Conservation (phyloP, 2,113 vertebrate species). For the Phaethon lepturus region DNA sequence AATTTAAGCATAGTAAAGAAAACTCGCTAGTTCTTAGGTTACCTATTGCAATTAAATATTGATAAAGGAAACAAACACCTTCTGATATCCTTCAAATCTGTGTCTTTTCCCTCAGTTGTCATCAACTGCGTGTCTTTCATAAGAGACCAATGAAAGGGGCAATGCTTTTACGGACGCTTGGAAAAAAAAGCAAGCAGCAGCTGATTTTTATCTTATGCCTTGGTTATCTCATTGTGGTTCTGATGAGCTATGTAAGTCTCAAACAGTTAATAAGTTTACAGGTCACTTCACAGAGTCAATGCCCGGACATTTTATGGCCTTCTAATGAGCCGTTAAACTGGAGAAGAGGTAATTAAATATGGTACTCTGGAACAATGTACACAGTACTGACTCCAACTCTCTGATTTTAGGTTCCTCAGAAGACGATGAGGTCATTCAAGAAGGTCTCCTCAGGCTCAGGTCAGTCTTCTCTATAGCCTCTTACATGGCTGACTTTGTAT, state of each 20-base stretch:
- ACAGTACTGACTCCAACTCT: constrained; percentile 79
- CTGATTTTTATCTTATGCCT: background rate
- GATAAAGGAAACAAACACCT: constrained; percentile 62
- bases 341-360: constrained; percentile 76
- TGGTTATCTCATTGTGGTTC: constrained; percentile 49
- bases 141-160: background rate
- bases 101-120: constrained; percentile 21
- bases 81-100: constrained; percentile 58
- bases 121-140: background rate
- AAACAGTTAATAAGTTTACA: constrained; percentile 63
- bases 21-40: constrained; percentile 53
- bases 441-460: constrained; percentile 83
- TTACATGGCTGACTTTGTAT: background rate
- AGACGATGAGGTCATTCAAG: constrained; percentile 84
- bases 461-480: constrained; percentile 70
- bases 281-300: constrained; percentile 72
- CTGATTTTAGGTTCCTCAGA: constrained; percentile 84
- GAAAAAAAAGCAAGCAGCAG: background rate
- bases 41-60: constrained; percentile 68
- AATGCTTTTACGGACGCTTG: background rate
- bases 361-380: constrained; percentile 33
- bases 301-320: constrained; percentile 69
- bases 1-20: constrained; percentile 1
- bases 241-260: constrained; percentile 69
- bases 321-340: constrained; percentile 74